Evolutionary conservation across 1,140 invertebrate genomes (phyloP).

Genomic region (Trichomalopsis sarcophagae): DNA sequence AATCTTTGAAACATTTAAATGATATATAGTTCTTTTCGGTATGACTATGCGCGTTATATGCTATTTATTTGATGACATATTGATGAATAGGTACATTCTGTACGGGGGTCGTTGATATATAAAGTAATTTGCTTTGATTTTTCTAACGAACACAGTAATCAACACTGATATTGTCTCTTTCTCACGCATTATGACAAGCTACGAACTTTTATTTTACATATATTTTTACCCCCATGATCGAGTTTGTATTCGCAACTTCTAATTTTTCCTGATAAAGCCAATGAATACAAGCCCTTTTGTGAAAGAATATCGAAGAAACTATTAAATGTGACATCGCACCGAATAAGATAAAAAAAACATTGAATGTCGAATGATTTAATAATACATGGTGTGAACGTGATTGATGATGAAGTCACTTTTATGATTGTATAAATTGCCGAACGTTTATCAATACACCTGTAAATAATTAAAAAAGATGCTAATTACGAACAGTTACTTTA

Average conservation of each 20-base stretch:
- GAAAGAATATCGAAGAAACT: slow-evolving; percentile 33
- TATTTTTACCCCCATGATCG: slow-evolving; percentile 3
- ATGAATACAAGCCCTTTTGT: slow-evolving; percentile 23
- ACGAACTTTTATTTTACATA: slow-evolving; percentile 22
- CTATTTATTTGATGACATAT: slow-evolving; percentile 50
- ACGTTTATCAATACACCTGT: slow-evolving; percentile 53
- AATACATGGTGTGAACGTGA: slow-evolving; percentile 36
- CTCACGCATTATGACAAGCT: slow-evolving; percentile 27
- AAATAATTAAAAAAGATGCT: slow-evolving; percentile 50
- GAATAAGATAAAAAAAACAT: slow-evolving; percentile 21
- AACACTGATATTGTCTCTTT: slow-evolving; percentile 4
- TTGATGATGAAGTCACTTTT: slow-evolving; percentile 49
- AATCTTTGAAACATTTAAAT: slow-evolving; percentile 37
- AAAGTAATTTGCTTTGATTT: slow-evolving; percentile 15
- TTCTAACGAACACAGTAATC: not conserved
- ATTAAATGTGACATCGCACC: slow-evolving; percentile 39
- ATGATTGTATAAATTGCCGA: slow-evolving; percentile 53
- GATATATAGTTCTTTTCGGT: slow-evolving; percentile 32
- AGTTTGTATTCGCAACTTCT: slow-evolving; percentile 38
- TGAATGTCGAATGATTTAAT: slow-evolving; percentile 45
- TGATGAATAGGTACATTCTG: slow-evolving; percentile 29
- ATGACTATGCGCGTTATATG: slow-evolving; percentile 37
- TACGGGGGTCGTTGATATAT: slow-evolving; percentile 17
- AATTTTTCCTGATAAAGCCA: slow-evolving; percentile 25
- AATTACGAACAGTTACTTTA: slow-evolving; percentile 51